Evolutionary conservation across 2,113 vertebrate genomes (phyloP).

Genomic region (Nannospalax galili): DNA sequence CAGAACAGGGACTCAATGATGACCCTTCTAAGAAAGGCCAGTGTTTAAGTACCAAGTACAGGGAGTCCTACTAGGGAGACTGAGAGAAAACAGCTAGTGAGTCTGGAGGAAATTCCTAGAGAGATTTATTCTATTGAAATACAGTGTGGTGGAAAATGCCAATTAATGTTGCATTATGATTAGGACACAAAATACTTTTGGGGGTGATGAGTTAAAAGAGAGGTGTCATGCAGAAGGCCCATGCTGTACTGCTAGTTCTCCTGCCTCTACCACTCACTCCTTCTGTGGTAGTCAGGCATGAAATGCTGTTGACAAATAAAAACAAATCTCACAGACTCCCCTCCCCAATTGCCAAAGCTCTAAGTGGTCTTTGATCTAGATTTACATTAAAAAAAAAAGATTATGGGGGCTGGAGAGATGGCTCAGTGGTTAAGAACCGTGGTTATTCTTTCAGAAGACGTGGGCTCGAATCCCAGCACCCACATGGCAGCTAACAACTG

Average conservation of each 20-base stretch:
- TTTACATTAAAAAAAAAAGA: not conserved
- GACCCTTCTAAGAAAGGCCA: not conserved
- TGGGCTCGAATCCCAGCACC: too few species aligned
- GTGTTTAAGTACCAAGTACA: not conserved
- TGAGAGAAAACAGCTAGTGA: not conserved
- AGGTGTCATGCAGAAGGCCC: not conserved
- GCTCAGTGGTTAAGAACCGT: too few species aligned
- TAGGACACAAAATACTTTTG: not conserved
- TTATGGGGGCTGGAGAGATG: too few species aligned
- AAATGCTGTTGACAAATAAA: not conserved
- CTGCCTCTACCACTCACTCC: not conserved
- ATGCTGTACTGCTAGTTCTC: not conserved
- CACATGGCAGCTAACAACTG: too few species aligned
- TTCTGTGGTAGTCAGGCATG: not conserved
- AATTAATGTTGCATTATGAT: not conserved
- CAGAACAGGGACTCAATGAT: not conserved
- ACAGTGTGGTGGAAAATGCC: not conserved
- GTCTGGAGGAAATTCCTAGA: not conserved
- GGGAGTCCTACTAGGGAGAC: not conserved
- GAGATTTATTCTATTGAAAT: not conserved
- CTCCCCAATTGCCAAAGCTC: not conserved
- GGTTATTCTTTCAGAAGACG: too few species aligned
- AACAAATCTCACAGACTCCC: not conserved
- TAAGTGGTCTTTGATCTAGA: not conserved
- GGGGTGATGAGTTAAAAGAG: not conserved